Percentiles rank a stretch among this genome's conserved stretches.
Conservation (phyloP, 2,113 vertebrate genomes). For the Abramis brama region DNA sequence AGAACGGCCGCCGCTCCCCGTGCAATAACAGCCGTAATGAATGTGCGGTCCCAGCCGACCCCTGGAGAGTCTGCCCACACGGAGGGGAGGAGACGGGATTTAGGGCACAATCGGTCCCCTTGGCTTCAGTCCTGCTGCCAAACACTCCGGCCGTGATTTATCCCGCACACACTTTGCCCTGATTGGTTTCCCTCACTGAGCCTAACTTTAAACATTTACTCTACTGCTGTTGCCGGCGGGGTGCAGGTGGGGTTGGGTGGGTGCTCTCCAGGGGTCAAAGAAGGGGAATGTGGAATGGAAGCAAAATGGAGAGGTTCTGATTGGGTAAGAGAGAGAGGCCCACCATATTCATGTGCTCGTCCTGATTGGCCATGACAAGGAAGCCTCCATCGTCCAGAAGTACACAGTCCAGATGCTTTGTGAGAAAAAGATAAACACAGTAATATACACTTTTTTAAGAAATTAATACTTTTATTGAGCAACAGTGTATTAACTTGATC, state of each 20-base stretch:
- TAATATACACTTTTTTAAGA: not conserved
- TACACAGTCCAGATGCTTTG: conserved; percentile 90
- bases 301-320: not conserved
- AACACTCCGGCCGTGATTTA: conserved; percentile 69
- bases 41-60: conserved; percentile 66
- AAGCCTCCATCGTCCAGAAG: conserved; percentile 97
- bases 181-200: conserved; percentile 67
- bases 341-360: conserved; percentile 86
- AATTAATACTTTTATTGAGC: too few relatives aligned
- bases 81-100: conserved; percentile 34
- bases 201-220: conserved; percentile 73
- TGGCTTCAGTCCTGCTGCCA: conserved; percentile 35
- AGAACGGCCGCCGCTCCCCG: conserved; percentile 61
- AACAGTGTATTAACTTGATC: too few relatives aligned
- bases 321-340: not conserved
- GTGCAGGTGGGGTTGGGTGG: conserved; percentile 3
- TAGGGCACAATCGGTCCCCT: conserved; percentile 27
- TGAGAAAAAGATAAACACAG: conserved; percentile 9
- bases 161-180: conserved; percentile 68
- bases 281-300: conserved; percentile 9
- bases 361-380: conserved; percentile 93
- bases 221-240: conserved; percentile 56
- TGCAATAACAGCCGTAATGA: conserved; percentile 73
- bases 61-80: conserved; percentile 48
- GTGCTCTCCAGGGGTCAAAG: conserved; percentile 24